phyloP scores from a whole-genome alignment of 2,113 vertebrate genomes.

The Saguinus midas region DNA sequence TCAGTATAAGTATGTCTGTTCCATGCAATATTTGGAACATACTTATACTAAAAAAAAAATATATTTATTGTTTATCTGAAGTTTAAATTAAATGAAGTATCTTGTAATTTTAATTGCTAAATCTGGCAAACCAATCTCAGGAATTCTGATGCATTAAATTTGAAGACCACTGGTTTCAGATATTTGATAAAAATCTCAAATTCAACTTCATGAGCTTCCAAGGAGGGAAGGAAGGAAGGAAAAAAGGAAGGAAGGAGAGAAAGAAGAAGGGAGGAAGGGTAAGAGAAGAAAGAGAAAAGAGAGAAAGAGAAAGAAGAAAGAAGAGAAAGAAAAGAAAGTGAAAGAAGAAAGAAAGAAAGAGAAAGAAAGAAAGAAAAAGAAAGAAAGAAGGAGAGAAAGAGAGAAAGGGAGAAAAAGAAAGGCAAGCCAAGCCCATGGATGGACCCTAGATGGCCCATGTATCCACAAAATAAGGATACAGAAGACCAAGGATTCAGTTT shows the following conservation, averaged over 20 bases:
- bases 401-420: not conserved
- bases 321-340: no score
- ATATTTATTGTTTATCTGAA: not conserved
- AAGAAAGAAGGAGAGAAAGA: not conserved
- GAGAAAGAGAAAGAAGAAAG: no score
- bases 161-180: not conserved
- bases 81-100: not conserved
- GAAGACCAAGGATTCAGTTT: not conserved
- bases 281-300: no score
- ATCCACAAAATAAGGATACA: not conserved
- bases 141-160: not conserved
- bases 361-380: no score
- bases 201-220: not conserved
- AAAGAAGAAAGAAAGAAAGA: no score
- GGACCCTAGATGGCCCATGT: not conserved
- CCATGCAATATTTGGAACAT: not conserved
- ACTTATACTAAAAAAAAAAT: slow-evolving; percentile 38
- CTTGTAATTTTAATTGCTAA: slow-evolving; percentile 28
- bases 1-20: not conserved
- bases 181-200: not conserved
- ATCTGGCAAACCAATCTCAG: not conserved
- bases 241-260: not conserved
- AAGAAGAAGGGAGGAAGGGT: not conserved
- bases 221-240: not conserved
- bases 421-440: not conserved